phyloP scores from a whole-genome alignment of 2,113 vertebrate genomes.

The Oryzias celebensis region DNA sequence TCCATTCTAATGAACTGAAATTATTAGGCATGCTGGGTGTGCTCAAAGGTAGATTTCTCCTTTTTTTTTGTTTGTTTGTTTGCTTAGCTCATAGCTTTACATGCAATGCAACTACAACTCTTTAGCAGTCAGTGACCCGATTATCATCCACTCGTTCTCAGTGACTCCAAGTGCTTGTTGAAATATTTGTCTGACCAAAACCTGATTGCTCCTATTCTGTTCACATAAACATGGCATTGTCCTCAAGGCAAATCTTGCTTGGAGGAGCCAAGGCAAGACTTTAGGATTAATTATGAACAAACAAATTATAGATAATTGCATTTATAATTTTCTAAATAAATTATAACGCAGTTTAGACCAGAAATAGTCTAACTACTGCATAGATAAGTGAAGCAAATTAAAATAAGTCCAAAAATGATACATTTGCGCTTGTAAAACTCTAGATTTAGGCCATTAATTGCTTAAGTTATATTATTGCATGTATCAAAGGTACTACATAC shows the following conservation, averaged over 20 bases:
- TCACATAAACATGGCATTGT: constrained; percentile 7
- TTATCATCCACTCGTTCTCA: constrained; percentile 1
- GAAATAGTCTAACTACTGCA: neutral
- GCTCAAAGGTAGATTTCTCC: constrained; percentile 15
- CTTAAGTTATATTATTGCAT: too few species aligned
- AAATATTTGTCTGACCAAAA: neutral
- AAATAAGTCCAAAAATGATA: neutral
- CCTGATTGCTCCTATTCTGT: constrained; percentile 6
- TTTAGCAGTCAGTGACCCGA: constrained; percentile 1
- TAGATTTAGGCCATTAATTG: too few species aligned
- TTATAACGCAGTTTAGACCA: neutral
- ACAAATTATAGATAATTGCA: neutral
- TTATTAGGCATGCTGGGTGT: constrained; percentile 31
- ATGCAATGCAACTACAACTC: constrained; percentile 19
- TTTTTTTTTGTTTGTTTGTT: neutral
- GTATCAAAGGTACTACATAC: too few species aligned
- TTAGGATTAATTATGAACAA: constrained; percentile 1
- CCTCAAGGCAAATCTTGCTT: neutral
- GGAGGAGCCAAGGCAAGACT: neutral
- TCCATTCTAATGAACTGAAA: constrained; percentile 51
- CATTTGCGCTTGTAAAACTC: neutral
- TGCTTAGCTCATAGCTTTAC: neutral
- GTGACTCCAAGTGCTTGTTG: neutral
- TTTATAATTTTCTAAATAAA: neutral
- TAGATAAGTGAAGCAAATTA: constrained; percentile 5